Evolutionary conservation across 2,888 invertebrate genomes (phyloP).

Genomic region (Bimastos eiseni): DNA sequence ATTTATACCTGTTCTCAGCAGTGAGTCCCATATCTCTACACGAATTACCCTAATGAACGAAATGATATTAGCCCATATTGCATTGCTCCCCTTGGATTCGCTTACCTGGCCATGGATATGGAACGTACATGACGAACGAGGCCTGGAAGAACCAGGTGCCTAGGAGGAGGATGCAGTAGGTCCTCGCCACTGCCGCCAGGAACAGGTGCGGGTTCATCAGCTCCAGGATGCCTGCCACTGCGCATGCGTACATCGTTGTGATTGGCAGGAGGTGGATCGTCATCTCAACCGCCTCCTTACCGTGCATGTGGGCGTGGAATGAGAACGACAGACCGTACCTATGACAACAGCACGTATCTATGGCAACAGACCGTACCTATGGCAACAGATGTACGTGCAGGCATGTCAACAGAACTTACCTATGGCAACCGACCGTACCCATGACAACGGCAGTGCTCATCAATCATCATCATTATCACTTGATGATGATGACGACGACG

Average conservation of each 20-base stretch:
- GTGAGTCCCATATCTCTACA: no score
- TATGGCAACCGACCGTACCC: not conserved
- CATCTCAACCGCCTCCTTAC: constrained; percentile 42
- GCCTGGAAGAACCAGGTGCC: constrained; percentile 51
- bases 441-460: no score
- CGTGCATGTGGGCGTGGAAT: constrained; percentile 42
- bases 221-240: constrained; percentile 41
- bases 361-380: no score
- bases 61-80: no score
- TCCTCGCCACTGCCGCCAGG: constrained; percentile 43
- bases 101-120: constrained; percentile 45
- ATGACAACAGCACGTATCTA: no score
- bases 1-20: no score
- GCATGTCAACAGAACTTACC: constrained; percentile 39
- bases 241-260: constrained; percentile 41
- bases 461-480: no score
- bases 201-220: constrained; percentile 40
- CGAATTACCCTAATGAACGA: no score
- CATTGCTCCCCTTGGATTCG: not conserved
- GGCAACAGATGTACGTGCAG: no score
- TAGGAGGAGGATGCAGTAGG: constrained; percentile 45
- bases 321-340: constrained; percentile 40
- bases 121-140: constrained; percentile 48
- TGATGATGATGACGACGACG: not conserved
- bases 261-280: constrained; percentile 47